phyloP scores from a whole-genome alignment of 2,797 vertebrate species.

The Ctenochaetus hawaiiensis region DNA sequence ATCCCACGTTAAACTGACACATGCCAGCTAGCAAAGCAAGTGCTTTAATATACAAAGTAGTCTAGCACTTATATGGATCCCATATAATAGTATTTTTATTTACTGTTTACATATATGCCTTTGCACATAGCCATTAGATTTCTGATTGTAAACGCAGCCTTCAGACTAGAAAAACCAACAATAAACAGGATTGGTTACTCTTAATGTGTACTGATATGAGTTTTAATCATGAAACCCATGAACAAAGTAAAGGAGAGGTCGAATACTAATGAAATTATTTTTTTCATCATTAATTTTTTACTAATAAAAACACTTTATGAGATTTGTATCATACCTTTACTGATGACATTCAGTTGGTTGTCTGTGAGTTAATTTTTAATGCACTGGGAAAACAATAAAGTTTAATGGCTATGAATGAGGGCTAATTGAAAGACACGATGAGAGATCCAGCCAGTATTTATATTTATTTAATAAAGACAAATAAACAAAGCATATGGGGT shows the following conservation, averaged over 20 bases:
- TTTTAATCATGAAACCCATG: neutral
- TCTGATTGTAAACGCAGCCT: neutral
- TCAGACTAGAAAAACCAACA: neutral
- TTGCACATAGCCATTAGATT: neutral
- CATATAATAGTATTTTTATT: conserved; percentile 21
- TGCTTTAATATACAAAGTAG: conserved; percentile 21
- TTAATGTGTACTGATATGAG: conserved; percentile 1
- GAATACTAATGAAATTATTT: neutral
- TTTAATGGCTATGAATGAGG: conserved; percentile 93
- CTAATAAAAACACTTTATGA: neutral
- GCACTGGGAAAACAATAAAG: conserved; percentile 55
- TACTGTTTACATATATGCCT: conserved; percentile 14
- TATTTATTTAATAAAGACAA: conserved; percentile 82
- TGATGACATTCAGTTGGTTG: neutral
- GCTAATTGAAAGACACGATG: conserved; percentile 91
- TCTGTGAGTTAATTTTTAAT: neutral
- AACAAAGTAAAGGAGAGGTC: neutral
- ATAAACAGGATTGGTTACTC: conserved; percentile 7
- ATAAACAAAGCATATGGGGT: conserved; percentile 74
- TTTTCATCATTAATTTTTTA: neutral
- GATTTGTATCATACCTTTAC: neutral
- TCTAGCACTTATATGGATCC: conserved; percentile 10
- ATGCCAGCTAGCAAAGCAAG: conserved; percentile 13
- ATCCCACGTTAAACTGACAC: conserved; percentile 46
- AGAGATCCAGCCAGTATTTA: conserved; percentile 78